Evolutionary conservation across 1,140 invertebrate species (phyloP).

Genomic region (Thereuonema tuberculata): DNA sequence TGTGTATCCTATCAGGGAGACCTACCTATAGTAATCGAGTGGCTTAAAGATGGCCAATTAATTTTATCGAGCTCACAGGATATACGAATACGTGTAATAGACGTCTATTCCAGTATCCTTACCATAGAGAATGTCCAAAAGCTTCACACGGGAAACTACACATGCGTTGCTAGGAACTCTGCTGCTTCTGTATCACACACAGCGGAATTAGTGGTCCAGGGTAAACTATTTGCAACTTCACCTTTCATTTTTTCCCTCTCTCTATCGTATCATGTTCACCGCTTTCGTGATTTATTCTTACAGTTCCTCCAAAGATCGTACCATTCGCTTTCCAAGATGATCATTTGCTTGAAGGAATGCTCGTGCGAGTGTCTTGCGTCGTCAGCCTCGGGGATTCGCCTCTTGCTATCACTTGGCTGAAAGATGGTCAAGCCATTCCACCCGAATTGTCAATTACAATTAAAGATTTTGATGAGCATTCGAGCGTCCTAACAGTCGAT

Average conservation of each 20-base stretch:
- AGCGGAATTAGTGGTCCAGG: not conserved
- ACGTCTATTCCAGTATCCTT: constrained; percentile 11
- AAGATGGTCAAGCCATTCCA: not conserved
- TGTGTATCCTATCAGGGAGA: constrained; percentile 59
- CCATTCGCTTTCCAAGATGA: constrained; percentile 1
- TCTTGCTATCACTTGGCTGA: not conserved
- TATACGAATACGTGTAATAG: not conserved
- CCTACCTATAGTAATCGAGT: constrained; percentile 49
- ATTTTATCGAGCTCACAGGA: constrained; percentile 28
- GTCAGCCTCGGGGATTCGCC: not conserved
- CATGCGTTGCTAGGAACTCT: constrained; percentile 45
- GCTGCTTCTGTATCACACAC: constrained; percentile 16
- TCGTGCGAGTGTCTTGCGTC: constrained; percentile 16
- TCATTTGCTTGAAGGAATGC: not conserved
- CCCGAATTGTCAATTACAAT: not conserved
- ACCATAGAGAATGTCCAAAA: constrained; percentile 18
- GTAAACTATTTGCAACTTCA: not conserved
- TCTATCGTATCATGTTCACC: too few species aligned
- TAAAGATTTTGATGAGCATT: not conserved
- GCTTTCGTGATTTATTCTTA: not conserved
- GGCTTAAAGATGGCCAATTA: constrained; percentile 43
- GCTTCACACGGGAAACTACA: constrained; percentile 41
- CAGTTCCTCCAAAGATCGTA: constrained; percentile 4
- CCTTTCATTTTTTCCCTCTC: not conserved
- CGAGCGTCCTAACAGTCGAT: not conserved